These are phyloP conservation scores for Muschampia plurimacula DNA, from an alignment of 2,888 invertebrate species.

Conservation along the genomic window DNA sequence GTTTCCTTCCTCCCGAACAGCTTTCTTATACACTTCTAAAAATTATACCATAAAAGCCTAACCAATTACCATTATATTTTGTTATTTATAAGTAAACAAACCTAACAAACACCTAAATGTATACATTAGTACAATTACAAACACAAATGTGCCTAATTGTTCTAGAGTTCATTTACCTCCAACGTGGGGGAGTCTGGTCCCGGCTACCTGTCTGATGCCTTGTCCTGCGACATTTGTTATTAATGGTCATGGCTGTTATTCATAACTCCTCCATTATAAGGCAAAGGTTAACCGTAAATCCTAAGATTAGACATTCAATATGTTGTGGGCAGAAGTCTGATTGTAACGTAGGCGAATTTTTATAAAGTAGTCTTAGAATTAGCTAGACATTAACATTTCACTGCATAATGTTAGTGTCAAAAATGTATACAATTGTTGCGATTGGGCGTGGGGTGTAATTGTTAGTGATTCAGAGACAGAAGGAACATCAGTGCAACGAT, in stretches of 20 bases:
- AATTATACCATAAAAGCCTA: not conserved
- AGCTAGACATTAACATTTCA: slow-evolving; percentile 26
- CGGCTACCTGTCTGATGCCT: slow-evolving; percentile 23
- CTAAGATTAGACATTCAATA: slow-evolving; percentile 36
- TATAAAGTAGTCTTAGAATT: slow-evolving; percentile 38
- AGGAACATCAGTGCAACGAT: too few species aligned
- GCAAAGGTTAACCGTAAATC: slow-evolving; percentile 40
- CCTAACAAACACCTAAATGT: not conserved
- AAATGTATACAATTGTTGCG: not conserved
- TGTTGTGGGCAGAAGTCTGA: slow-evolving; percentile 49
- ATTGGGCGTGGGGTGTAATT: not conserved
- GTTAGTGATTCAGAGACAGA: not conserved
- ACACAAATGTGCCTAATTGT: slow-evolving; percentile 60
- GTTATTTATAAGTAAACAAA: not conserved
- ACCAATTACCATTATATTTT: not conserved
- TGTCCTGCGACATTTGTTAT: slow-evolving; percentile 36
- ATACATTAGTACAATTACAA: slow-evolving; percentile 47
- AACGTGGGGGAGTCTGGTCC: slow-evolving; percentile 30
- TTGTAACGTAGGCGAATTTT: slow-evolving; percentile 42
- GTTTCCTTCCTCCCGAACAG: too few species aligned
- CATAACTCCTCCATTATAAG: slow-evolving; percentile 37
- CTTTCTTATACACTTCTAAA: not conserved
- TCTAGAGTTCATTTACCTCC: slow-evolving; percentile 27
- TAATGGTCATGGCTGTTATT: slow-evolving; percentile 35
- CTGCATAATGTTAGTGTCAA: not conserved